Conservation (phyloP, 37 sponge, comb jelly and placozoan genomes). For the Aplysina aerophoba region DNA sequence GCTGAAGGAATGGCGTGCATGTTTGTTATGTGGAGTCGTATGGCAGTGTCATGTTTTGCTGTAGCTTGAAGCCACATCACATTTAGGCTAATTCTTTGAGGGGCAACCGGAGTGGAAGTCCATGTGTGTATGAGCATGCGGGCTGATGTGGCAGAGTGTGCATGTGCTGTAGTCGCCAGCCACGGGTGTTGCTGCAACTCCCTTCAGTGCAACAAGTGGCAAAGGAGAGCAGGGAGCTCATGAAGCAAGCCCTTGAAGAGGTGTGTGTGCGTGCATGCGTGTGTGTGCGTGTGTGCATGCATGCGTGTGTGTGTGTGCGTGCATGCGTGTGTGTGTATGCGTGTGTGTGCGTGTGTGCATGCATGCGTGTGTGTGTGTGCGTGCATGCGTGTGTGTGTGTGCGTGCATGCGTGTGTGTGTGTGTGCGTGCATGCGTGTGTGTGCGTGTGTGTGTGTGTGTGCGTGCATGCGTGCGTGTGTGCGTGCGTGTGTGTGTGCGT, state of each 20-base stretch:
- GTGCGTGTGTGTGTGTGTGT: neutral
- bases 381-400: neutral
- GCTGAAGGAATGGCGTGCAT: no score
- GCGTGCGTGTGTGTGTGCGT: no score
- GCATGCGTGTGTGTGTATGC: slow-evolving; percentile 20
- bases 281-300: slow-evolving; percentile 27
- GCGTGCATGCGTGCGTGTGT: neutral
- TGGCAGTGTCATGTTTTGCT: neutral
- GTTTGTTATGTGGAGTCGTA: neutral
- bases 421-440: neutral
- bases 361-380: neutral
- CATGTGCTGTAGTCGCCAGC: neutral
- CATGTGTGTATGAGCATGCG: neutral
- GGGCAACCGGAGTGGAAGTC: no score
- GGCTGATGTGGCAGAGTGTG: neutral
- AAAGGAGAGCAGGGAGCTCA: slow-evolving; percentile 84
- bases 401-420: neutral
- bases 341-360: neutral
- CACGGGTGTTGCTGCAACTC: neutral
- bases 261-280: slow-evolving; percentile 28
- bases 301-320: slow-evolving; percentile 3
- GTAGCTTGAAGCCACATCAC: neutral
- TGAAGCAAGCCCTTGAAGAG: slow-evolving; percentile 91
- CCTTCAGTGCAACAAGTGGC: slow-evolving; percentile 78
- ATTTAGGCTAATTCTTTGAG: no score